Evolutionary conservation across 2,797 vertebrate species (phyloP).

Genomic region (Sciurus vulgaris): DNA sequence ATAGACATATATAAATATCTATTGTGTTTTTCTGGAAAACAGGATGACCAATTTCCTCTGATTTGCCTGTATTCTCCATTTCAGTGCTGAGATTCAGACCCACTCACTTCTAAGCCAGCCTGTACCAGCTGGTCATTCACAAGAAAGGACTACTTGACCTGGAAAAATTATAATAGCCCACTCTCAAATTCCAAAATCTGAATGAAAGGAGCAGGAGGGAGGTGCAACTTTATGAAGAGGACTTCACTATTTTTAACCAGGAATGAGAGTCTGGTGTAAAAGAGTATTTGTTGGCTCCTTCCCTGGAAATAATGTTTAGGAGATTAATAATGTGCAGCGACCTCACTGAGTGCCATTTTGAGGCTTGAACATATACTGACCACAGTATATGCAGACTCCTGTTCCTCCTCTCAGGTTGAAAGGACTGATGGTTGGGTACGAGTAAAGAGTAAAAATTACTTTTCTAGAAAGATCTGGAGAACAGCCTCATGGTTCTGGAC

Average conservation of each 20-base stretch:
- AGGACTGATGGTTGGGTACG: background rate
- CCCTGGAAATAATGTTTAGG: background rate
- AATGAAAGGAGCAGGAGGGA: background rate
- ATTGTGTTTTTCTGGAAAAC: background rate
- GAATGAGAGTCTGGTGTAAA: background rate
- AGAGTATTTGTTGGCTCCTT: background rate
- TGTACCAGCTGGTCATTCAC: background rate
- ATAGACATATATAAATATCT: background rate
- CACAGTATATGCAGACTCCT: background rate
- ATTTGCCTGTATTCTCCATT: background rate
- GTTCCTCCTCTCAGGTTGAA: background rate
- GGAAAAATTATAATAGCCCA: background rate
- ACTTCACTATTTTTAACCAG: background rate
- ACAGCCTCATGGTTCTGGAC: background rate
- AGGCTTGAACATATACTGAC: background rate
- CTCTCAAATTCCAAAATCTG: constrained; percentile 14
- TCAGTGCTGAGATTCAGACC: background rate
- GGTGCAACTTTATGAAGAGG: background rate
- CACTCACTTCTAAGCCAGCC: background rate
- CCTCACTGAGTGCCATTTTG: background rate
- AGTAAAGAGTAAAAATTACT: background rate
- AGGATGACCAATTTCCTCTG: background rate
- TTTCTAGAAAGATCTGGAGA: background rate
- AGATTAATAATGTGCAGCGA: background rate
- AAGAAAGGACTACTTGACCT: background rate